Evolutionary conservation across 2,797 vertebrate species (phyloP), one percentile per base, ranked within the genome.

Genomic region (Sebastes trivittatus): DNA sequence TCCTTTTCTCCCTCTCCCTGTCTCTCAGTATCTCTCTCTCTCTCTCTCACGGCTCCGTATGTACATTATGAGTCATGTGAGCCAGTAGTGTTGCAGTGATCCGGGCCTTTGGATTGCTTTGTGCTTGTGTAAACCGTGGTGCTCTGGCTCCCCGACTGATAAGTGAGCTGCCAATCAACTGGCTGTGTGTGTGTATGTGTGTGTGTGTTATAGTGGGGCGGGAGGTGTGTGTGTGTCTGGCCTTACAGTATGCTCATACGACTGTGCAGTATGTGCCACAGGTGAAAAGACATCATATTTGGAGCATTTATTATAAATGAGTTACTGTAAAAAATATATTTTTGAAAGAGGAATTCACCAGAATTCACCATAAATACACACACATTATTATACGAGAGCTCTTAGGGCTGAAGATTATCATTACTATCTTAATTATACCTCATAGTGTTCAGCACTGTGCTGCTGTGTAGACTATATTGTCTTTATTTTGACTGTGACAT

Each of bases 101-200:
- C 90, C 75, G 30, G 85, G 71, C 81, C 85, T 91, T 59, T 87
- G 86, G 87, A 84, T 91, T 87, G 89, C 87, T 93, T 89, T 89
- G 92, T 89, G 91, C 88, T 92, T 93, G 89, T 93, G 88, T 94
- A 93, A 94, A 94, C 89, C 65, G 27, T 87, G 87, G 82, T 88
- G 91, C 87, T 88, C 81, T 81, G 86, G 78, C 84, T 93, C 81
- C 86, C 78, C 11, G 65, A 54, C 91, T 94, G 93, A 95, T 94
- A 94, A 94, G 90, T 90, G 87, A 93, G 67, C 88, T 93, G 93
- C 82, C 93, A 90, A 79, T 93, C 91, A 93, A 73, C 38, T 6
- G 6, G 6, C 27, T 82, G 52, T 38, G 58, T 82, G 71, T 82
- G 72, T 52, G 29, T 49, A 1, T 70, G 58, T 72, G 62, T 72